Evolutionary conservation across 2,113 vertebrate genomes (phyloP), one percentile per base, ranked within the genome.

Genomic region (Physeter macrocephalus): DNA sequence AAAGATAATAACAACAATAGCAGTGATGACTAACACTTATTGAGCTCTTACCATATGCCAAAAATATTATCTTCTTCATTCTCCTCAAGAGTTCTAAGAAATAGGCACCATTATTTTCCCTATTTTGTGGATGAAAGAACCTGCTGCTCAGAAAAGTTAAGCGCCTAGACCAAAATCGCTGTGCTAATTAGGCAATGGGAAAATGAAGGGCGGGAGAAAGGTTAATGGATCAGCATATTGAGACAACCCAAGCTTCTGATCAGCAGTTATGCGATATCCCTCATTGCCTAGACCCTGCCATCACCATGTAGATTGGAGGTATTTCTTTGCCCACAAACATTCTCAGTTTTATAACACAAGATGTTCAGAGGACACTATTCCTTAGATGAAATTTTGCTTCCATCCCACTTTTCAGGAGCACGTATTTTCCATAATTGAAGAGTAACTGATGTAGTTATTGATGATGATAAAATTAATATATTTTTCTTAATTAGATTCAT

Each of bases 401-500:
- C 41, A 64, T 3, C 21, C 36, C 29, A 85, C n/a, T 86, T 95
- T 94, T 25, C 61, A 95, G 85, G 52, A 88, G 17, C 43, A 67
- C n/a, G 11, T 64, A 69, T 88, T 97, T 92, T 90, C 96, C 77
- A 23, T 57, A 82, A 95, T 41, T 5, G 6, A 90, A 82, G 77
- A 82, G 23, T 43, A 88, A 91, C 69, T 78, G 43, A n/a, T 15
- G 12, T 91, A 72, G 52, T 77, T 94, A 78, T 52, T 89, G 88
- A 95, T 72, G n/a, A 20, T 74, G 39, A 93, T 25, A 75, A 91
- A 94, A 95, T 95, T 84, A 78, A 74, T 54, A 85, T 54, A 91
- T 91, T 93, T 78, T 95, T 96, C 93, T 82, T 88, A 81, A 88
- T 92, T 72, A 69, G 71, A 97, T 67, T 96, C 46, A 9, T 80